phyloP scores from a whole-genome alignment of 2,113 vertebrate genomes.

The Laticauda colubrina region DNA sequence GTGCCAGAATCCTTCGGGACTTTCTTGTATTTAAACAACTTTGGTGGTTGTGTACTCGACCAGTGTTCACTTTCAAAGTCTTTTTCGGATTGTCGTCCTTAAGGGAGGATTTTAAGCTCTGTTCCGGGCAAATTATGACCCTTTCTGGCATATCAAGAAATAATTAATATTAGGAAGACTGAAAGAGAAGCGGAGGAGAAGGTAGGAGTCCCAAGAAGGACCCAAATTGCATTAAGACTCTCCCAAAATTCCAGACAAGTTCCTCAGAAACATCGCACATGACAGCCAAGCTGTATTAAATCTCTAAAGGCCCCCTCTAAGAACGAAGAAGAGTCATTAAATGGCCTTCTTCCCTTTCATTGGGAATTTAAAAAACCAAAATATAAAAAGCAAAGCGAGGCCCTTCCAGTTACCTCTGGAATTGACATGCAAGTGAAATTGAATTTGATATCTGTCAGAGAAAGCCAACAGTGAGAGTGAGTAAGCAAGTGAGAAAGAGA shows the following conservation, averaged over 20 bases:
- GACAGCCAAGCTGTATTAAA: not conserved
- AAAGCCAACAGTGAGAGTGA: not conserved
- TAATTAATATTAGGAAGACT: not conserved
- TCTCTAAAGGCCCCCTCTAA: not conserved
- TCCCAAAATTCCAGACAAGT: not conserved
- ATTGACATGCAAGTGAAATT: not conserved
- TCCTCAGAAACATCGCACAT: not conserved
- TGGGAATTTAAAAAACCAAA: too few species aligned
- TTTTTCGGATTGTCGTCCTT: not conserved
- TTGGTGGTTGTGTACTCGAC: not conserved
- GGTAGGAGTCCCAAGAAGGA: too few species aligned
- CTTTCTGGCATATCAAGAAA: not conserved
- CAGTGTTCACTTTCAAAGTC: not conserved
- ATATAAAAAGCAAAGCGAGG: not conserved
- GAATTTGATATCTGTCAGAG: not conserved
- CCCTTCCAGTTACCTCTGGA: not conserved
- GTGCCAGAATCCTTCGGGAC: conserved; percentile 16
- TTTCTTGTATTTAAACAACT: not conserved
- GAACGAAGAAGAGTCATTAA: not conserved
- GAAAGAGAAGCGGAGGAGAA: not conserved
- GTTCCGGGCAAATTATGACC: not conserved
- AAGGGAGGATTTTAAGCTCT: not conserved
- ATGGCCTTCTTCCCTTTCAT: not conserved
- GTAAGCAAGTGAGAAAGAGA: not conserved
- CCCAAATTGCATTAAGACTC: too few species aligned